These are phyloP conservation scores for Catostylus mosaicus DNA, from an alignment of 30 jellyfish, hydroid and myxozoan genomes.

Conservation along the genomic window DNA sequence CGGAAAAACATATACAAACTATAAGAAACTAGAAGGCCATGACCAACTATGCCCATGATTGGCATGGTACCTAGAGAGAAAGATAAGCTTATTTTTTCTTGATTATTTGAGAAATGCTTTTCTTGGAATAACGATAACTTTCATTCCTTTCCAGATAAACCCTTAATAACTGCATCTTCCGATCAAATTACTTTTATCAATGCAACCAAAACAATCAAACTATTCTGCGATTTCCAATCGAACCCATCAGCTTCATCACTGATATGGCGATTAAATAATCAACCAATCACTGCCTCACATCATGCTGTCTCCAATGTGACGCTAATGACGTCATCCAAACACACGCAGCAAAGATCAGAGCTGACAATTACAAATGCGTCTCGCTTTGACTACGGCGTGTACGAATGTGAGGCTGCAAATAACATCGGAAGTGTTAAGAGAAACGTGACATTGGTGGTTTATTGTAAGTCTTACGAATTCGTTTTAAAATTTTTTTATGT, in stretches of 20 bases:
- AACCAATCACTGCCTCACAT: not conserved
- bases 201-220: constrained; percentile 19
- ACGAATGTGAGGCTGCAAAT: constrained; percentile 45
- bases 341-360: constrained; percentile 1
- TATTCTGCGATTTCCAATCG: constrained; percentile 46
- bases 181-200: constrained; percentile 5
- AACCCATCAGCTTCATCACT: constrained; percentile 24
- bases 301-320: not conserved
- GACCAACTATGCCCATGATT: too few relatives aligned
- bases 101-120: too few relatives aligned
- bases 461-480: constrained; percentile 68
- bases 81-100: too few relatives aligned
- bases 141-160: constrained; percentile 19
- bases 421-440: constrained; percentile 22
- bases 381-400: constrained; percentile 43
- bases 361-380: constrained; percentile 32
- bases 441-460: constrained; percentile 38
- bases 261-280: constrained; percentile 19
- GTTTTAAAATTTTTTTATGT: too few relatives aligned
- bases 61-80: too few relatives aligned
- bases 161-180: constrained; percentile 26
- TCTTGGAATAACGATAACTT: too few relatives aligned
- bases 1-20: too few relatives aligned
- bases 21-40: too few relatives aligned
- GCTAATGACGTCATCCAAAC: not conserved